Evolutionary conservation across 1,140 invertebrate genomes (phyloP).

Genomic region (Drosophila baimaii): DNA sequence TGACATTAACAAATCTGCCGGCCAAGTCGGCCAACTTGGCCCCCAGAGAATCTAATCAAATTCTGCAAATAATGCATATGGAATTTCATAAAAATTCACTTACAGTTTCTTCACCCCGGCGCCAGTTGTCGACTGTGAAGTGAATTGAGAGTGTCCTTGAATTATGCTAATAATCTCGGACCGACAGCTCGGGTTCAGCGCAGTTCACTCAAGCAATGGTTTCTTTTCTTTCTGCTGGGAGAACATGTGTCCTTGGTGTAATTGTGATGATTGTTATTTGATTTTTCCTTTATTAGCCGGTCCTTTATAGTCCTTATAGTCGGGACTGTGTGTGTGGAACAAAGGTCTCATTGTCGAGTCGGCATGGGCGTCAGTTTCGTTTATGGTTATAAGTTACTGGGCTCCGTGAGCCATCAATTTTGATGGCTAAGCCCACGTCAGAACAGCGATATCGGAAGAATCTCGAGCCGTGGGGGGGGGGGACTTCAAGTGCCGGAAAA

Average conservation of each 20-base stretch:
- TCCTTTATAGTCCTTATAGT: slow-evolving; percentile 28
- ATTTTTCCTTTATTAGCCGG: slow-evolving; percentile 42
- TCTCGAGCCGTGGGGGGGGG: neutral
- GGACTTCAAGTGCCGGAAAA: slow-evolving; percentile 36
- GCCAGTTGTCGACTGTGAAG: slow-evolving; percentile 14
- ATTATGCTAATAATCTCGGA: slow-evolving; percentile 44
- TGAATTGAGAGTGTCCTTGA: neutral
- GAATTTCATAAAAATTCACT: slow-evolving; percentile 45
- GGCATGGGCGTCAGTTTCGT: slow-evolving; percentile 18
- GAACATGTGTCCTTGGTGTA: slow-evolving; percentile 36
- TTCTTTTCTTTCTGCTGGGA: neutral
- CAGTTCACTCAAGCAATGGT: slow-evolving; percentile 19
- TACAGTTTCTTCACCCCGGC: slow-evolving; percentile 36
- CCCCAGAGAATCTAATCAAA: slow-evolving; percentile 5
- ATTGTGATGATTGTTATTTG: slow-evolving; percentile 49
- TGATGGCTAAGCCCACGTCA: slow-evolving; percentile 29
- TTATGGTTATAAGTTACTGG: slow-evolving; percentile 50
- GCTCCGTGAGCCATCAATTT: slow-evolving; percentile 46
- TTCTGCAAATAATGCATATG: slow-evolving; percentile 24
- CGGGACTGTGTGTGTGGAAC: slow-evolving; percentile 14
- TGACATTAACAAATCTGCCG: slow-evolving; percentile 15
- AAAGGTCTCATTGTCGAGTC: slow-evolving; percentile 26
- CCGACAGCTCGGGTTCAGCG: slow-evolving; percentile 23
- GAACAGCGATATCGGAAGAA: neutral
- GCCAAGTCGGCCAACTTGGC: slow-evolving; percentile 2